These are phyloP conservation scores for Rotaria macrura DNA, from an alignment of 2,888 invertebrate species.

Conservation along the genomic window DNA sequence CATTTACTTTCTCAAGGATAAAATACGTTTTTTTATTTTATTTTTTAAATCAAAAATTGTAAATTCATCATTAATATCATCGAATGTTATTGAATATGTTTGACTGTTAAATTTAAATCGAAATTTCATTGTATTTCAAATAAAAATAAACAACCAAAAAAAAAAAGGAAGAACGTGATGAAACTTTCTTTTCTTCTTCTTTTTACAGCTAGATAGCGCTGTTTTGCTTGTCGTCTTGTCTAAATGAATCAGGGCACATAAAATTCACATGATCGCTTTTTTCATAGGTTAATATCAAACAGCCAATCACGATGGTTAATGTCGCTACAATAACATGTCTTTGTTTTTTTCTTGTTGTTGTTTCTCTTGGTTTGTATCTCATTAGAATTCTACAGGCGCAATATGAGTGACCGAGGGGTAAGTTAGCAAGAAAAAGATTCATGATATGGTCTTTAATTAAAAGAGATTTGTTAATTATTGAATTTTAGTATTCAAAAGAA, in stretches of 20 bases:
- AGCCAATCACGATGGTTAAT: background rate
- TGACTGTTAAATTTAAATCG: background rate
- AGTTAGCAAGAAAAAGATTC: background rate
- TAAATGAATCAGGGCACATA: background rate
- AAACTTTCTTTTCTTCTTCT: background rate
- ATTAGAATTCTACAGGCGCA: constrained; percentile 17
- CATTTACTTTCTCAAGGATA: constrained; percentile 9
- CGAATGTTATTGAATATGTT: background rate
- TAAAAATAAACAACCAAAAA: background rate
- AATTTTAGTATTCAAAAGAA: constrained; percentile 11
- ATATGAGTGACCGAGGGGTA: constrained; percentile 14
- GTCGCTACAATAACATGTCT: background rate
- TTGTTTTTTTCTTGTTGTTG: constrained; percentile 5
- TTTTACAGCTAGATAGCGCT: constrained; percentile 8
- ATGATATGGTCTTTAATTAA: too few species aligned
- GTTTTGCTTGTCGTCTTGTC: background rate
- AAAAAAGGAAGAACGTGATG: background rate
- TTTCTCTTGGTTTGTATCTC: background rate
- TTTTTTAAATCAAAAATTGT: constrained; percentile 15
- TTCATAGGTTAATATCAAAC: background rate
- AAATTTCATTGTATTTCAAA: constrained; percentile 4
- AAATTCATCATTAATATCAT: constrained; percentile 2
- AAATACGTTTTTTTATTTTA: constrained; percentile 13
- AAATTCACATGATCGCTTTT: background rate
- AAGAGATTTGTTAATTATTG: too few species aligned